Percentiles rank a stretch among this genome's conserved stretches.
Evolutionary conservation across 2,888 invertebrate genomes (phyloP).

Genomic region (Scaptodrosophila latifasciaeformis): DNA sequence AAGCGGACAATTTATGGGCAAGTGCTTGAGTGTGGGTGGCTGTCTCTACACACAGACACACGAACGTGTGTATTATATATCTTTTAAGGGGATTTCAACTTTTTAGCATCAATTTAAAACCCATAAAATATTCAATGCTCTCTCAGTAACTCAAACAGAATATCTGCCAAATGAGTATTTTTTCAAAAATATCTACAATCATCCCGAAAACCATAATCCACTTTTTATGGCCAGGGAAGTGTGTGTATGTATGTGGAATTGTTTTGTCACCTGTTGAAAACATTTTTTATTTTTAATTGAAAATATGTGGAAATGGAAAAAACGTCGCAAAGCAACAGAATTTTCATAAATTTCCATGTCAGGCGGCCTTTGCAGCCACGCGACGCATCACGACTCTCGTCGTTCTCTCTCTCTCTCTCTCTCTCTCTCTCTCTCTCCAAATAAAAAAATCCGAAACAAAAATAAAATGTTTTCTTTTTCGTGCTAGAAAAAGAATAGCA

Average conservation of each 20-base stretch:
- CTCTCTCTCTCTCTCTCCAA: no score
- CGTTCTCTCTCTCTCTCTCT: no score
- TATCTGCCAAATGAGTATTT: neutral
- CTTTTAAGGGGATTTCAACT: slow-evolving; percentile 11
- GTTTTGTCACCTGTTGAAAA: slow-evolving; percentile 69
- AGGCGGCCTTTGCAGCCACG: neutral
- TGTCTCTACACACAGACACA: no score
- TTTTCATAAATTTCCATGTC: slow-evolving; percentile 51
- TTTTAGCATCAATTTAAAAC: slow-evolving; percentile 57
- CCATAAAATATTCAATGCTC: slow-evolving; percentile 48
- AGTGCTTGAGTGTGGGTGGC: neutral
- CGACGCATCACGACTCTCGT: no score
- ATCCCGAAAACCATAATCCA: slow-evolving; percentile 26
- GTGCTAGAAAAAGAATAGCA: no score
- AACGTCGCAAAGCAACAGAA: neutral
- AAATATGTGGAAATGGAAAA: slow-evolving; percentile 23
- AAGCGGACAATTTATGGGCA: slow-evolving; percentile 40
- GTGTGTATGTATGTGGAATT: slow-evolving; percentile 36
- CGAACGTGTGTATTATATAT: no score
- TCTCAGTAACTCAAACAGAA: slow-evolving; percentile 2
- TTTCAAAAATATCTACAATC: neutral
- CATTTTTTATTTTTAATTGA: slow-evolving; percentile 58
- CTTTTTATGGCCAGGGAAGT: slow-evolving; percentile 31
- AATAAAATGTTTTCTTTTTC: slow-evolving; percentile 15
- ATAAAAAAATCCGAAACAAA: no score